These are phyloP conservation scores for Apodemus speciosus DNA, from an alignment of 2,113 vertebrate species.

Conservation along the genomic window DNA sequence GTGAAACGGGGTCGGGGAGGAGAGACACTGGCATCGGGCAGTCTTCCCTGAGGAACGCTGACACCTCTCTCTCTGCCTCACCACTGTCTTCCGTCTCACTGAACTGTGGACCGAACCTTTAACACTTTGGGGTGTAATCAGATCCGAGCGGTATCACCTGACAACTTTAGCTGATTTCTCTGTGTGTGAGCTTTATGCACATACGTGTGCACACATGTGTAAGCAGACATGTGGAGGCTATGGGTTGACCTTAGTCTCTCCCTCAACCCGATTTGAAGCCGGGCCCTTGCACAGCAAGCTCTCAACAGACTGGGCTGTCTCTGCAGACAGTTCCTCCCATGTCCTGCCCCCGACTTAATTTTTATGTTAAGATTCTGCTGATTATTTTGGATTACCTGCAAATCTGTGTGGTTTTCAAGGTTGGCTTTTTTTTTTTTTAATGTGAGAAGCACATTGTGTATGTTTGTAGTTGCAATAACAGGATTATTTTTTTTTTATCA, in stretches of 20 bases:
- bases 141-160: neutral
- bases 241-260: neutral
- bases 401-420: neutral
- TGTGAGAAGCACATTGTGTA: neutral
- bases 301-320: neutral
- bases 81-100: too few relatives aligned
- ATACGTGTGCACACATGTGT: neutral
- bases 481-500: neutral
- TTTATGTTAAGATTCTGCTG: neutral
- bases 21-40: too few relatives aligned
- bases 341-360: neutral
- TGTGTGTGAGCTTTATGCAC: neutral
- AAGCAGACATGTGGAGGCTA: neutral
- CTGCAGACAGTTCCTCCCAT: neutral
- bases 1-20: too few relatives aligned
- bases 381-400: neutral
- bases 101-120: neutral
- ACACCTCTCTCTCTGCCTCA: neutral
- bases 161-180: neutral
- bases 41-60: neutral
- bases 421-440: neutral
- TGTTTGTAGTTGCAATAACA: neutral
- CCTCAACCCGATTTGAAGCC: neutral
- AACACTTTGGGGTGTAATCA: neutral
- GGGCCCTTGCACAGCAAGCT: neutral